Evolutionary conservation across 1,140 invertebrate genomes (phyloP).

Genomic region (Cherax quadricarinatus): DNA sequence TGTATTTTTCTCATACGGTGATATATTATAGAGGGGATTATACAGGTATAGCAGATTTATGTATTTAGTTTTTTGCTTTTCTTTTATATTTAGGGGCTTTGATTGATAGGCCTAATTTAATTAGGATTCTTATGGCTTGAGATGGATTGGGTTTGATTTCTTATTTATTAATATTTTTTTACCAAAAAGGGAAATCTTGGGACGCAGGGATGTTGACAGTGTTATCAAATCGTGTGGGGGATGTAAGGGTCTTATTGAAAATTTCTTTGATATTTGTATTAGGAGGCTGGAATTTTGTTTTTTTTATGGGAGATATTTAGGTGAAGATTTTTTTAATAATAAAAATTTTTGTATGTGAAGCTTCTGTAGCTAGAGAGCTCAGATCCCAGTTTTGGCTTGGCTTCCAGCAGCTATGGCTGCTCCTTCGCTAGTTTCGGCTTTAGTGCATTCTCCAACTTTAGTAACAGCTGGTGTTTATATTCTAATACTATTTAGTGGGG

Average conservation of each 20-base stretch:
- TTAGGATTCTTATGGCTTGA: slow-evolving; percentile 22
- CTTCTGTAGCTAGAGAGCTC: slow-evolving; percentile 84
- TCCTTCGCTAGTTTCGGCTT: slow-evolving; percentile 83
- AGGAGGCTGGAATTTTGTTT: slow-evolving; percentile 28
- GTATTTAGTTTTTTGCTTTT: slow-evolving; percentile 37
- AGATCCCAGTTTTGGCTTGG: slow-evolving; percentile 85
- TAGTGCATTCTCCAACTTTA: slow-evolving; percentile 86
- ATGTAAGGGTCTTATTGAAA: slow-evolving; percentile 18
- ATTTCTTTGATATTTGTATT: background rate
- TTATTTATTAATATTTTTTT: slow-evolving; percentile 14
- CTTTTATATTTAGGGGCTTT: background rate
- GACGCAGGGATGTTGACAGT: background rate
- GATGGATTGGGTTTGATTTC: too few species aligned
- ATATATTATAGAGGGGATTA: slow-evolving; percentile 19
- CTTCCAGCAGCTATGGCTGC: too few species aligned
- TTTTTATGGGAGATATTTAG: background rate
- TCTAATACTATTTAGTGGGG: slow-evolving; percentile 80
- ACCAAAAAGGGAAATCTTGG: background rate
- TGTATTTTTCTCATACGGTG: background rate
- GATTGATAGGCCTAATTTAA: slow-evolving; percentile 42
- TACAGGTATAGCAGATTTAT: slow-evolving; percentile 10
- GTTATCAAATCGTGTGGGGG: too few species aligned
- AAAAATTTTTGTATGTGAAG: slow-evolving; percentile 76
- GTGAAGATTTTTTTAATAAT: background rate
- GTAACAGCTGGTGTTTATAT: slow-evolving; percentile 85